Percentiles rank a stretch among this genome's conserved stretches.
phyloP scores from a whole-genome alignment of 2,888 invertebrate species.

The Alentia gelatinosa region DNA sequence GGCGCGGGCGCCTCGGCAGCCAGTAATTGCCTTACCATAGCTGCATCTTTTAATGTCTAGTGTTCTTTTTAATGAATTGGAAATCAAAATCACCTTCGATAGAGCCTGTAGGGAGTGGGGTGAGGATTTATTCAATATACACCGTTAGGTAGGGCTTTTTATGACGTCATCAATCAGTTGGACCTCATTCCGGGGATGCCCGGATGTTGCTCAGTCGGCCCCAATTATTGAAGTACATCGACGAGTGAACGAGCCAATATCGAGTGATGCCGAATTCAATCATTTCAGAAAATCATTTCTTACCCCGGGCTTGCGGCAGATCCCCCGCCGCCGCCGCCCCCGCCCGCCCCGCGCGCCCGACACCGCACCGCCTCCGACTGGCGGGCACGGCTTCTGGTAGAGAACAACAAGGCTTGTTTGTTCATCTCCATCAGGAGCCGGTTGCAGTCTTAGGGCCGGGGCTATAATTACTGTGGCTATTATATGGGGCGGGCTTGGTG shows the following conservation, averaged over 20 bases:
- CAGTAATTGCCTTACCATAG: too few relatives aligned
- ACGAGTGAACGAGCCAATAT: background rate
- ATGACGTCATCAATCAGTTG: background rate
- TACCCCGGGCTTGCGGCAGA: background rate
- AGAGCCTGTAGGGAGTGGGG: too few relatives aligned
- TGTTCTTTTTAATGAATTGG: too few relatives aligned
- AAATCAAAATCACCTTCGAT: too few relatives aligned
- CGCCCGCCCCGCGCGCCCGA: background rate
- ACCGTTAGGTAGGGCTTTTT: too few relatives aligned
- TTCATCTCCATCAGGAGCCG: background rate
- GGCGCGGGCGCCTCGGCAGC: too few relatives aligned
- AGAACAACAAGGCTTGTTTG: background rate
- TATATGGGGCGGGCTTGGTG: too few relatives aligned
- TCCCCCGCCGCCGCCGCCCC: background rate
- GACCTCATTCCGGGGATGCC: too few relatives aligned
- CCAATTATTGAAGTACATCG: background rate
- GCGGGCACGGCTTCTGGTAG: background rate
- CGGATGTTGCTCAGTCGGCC: background rate
- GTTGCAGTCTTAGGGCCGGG: too few relatives aligned
- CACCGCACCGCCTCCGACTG: background rate
- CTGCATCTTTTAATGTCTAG: too few relatives aligned
- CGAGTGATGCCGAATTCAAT: background rate
- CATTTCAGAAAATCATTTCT: background rate
- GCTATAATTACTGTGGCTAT: too few relatives aligned
- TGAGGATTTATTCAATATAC: too few relatives aligned